Evolutionary conservation across 2,888 invertebrate genomes (phyloP).

Genomic region (Bruchidius siliquastri): DNA sequence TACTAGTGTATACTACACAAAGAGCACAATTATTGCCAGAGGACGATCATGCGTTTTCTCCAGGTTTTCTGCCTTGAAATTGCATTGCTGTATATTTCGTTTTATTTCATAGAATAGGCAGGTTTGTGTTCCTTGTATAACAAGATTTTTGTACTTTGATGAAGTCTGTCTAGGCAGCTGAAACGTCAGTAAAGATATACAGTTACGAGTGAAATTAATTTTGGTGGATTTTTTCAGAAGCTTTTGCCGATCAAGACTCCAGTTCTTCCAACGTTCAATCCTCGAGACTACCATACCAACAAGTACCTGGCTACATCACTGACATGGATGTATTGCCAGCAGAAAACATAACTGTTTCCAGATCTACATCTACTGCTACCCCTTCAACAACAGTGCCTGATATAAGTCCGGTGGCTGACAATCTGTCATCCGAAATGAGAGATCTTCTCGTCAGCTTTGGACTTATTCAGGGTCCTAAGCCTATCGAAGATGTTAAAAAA

Average conservation of each 20-base stretch:
- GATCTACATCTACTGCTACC: slow-evolving; percentile 27
- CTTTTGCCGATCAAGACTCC: background rate
- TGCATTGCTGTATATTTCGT: too few relatives aligned
- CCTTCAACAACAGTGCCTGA: slow-evolving; percentile 36
- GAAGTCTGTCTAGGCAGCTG: too few relatives aligned
- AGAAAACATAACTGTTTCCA: background rate
- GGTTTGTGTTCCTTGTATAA: too few relatives aligned
- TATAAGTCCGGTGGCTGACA: slow-evolving; percentile 41
- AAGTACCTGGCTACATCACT: background rate
- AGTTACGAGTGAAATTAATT: too few relatives aligned
- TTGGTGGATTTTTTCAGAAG: background rate
- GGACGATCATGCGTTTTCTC: too few relatives aligned
- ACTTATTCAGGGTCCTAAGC: slow-evolving; percentile 38
- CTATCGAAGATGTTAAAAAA: background rate
- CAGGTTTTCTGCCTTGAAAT: too few relatives aligned
- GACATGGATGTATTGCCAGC: background rate
- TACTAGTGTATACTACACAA: too few relatives aligned
- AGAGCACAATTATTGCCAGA: too few relatives aligned
- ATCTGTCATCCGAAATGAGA: slow-evolving; percentile 45
- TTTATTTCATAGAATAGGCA: too few relatives aligned
- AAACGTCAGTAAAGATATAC: too few relatives aligned
- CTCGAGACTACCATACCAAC: background rate
- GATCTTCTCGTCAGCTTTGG: slow-evolving; percentile 49
- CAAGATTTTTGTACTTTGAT: too few relatives aligned
- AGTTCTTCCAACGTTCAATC: background rate